Evolutionary conservation across 2,888 invertebrate species (phyloP), one percentile per base, ranked within the genome.

Genomic region (Aphelenchoides bicaudatus): DNA sequence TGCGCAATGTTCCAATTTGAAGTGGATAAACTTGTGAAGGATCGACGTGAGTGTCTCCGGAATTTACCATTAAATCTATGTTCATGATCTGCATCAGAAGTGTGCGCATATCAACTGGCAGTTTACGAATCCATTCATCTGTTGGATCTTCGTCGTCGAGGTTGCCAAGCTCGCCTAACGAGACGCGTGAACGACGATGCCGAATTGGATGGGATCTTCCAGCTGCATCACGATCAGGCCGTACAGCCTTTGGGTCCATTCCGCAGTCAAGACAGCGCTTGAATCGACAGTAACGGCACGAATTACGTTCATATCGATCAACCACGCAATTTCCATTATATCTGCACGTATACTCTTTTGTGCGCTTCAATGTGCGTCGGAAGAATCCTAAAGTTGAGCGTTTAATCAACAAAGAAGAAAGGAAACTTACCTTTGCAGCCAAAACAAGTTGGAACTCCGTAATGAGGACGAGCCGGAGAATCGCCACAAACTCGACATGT

Each of bases 81-180:
- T 76, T 76, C 63, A 77, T 65, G 28, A 76, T 56, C 49, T 76
- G 76, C 72, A 76, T 75, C 5, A 76, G 60, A 4, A 72, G 69
- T 0, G 76, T 76, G 21, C 76, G 56, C 76, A 76, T 76, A 52
- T 76, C 76, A 6, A 76, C 76, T 8, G 76, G 76, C 29, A 76
- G 62, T 53, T 76, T 76, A 16, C 75, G 56, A 53, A 71, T 67
- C 76, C 76, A 76, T 51, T 76, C 76, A 28, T 72, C 68, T 29
- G 61, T 46, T 13, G 46, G 29, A 5, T 56, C 56, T 8, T 57
- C 56, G 21, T 56, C 56, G 10, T 63, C 59, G 16, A 5, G 30
- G 49, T 30, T 37, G 13, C 56, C 46, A 10, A 52, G 34, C 31
- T 59, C 63, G 27, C 55, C 64, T 30, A 63, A 23, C n/a, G 58